A percentile compares a stretch with the other conserved stretches of the same genome.
These are phyloP conservation scores for Drosophila orosa DNA, from an alignment of 1,140 invertebrate genomes.

Conservation along the genomic window DNA sequence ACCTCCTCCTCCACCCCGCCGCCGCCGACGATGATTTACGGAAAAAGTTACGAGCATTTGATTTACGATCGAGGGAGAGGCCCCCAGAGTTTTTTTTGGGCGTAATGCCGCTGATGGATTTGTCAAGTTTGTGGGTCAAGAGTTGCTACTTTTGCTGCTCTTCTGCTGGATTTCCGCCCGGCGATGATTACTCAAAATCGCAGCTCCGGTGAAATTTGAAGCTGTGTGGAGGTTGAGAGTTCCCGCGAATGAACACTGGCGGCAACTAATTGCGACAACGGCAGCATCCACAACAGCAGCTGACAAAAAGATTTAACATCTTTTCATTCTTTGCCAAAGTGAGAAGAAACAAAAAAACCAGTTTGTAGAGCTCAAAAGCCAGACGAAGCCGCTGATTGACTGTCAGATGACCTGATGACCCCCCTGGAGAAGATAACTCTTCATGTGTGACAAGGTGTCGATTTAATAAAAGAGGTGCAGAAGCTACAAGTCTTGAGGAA, in stretches of 20 bases:
- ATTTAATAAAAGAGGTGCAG: constrained; percentile 25
- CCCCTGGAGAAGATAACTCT: constrained; percentile 1
- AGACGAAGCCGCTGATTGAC: constrained; percentile 43
- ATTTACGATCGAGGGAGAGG: constrained; percentile 69
- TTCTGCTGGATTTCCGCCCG: constrained; percentile 59
- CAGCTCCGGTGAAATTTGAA: constrained; percentile 47
- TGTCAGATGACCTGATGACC: constrained; percentile 54
- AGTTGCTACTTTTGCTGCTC: constrained; percentile 39
- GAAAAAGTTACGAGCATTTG: constrained; percentile 79
- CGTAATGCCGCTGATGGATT: constrained; percentile 71
- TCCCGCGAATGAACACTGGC: constrained; percentile 68
- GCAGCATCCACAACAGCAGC: constrained; percentile 30
- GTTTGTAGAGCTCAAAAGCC: constrained; percentile 39
- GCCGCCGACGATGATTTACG: constrained; percentile 62
- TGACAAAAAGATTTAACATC: constrained; percentile 33
- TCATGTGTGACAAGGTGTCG: constrained; percentile 34
- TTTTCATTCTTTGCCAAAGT: constrained; percentile 34
- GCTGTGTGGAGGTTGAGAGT: constrained; percentile 10
- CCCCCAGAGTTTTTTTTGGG: constrained; percentile 43
- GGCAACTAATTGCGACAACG: constrained; percentile 72
- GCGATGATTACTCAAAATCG: constrained; percentile 80
- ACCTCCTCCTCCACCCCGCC: constrained; percentile 18
- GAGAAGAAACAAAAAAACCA: constrained; percentile 24
- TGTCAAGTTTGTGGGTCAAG: constrained; percentile 79
- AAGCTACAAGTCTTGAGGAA: constrained; percentile 3